These are phyloP conservation scores for Drosophila kokeensis DNA, from an alignment of 2,888 invertebrate genomes.

Conservation along the genomic window DNA sequence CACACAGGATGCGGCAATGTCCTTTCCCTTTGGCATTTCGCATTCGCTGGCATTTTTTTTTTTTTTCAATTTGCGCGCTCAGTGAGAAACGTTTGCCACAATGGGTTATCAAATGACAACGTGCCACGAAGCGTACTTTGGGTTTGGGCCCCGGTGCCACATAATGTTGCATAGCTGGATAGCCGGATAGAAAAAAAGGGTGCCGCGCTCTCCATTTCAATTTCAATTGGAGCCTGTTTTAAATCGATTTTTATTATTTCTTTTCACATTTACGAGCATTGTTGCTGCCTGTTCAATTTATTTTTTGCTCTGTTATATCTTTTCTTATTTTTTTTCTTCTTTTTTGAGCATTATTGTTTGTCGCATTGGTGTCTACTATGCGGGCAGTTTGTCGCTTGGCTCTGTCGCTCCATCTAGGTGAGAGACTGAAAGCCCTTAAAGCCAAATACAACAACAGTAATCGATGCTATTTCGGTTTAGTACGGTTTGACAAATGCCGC, in stretches of 20 bases:
- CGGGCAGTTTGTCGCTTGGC: slow-evolving; percentile 51
- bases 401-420: slow-evolving; percentile 44
- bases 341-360: slow-evolving; percentile 30
- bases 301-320: slow-evolving; percentile 16
- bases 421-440: slow-evolving; percentile 36
- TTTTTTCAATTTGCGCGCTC: slow-evolving; percentile 69
- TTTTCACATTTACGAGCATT: slow-evolving; percentile 40
- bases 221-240: slow-evolving; percentile 78
- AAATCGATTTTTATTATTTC: slow-evolving; percentile 80
- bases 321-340: slow-evolving; percentile 7
- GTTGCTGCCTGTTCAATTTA: slow-evolving; percentile 25
- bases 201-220: slow-evolving; percentile 68
- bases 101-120: slow-evolving; percentile 81
- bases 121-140: slow-evolving; percentile 65
- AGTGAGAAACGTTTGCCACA: slow-evolving; percentile 70
- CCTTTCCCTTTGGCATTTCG: slow-evolving; percentile 60
- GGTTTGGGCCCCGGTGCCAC: slow-evolving; percentile 1
- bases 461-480: slow-evolving; percentile 18
- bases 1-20: slow-evolving; percentile 36
- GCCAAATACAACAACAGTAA: slow-evolving; percentile 34
- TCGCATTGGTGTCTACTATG: slow-evolving; percentile 35
- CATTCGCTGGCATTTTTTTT: slow-evolving; percentile 62
- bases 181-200: slow-evolving; percentile 26
- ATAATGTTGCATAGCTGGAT: slow-evolving; percentile 50
- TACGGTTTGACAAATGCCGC: slow-evolving; percentile 10